phyloP scores from a whole-genome alignment of 2,888 invertebrate species.

The Tetropium fuscum region DNA sequence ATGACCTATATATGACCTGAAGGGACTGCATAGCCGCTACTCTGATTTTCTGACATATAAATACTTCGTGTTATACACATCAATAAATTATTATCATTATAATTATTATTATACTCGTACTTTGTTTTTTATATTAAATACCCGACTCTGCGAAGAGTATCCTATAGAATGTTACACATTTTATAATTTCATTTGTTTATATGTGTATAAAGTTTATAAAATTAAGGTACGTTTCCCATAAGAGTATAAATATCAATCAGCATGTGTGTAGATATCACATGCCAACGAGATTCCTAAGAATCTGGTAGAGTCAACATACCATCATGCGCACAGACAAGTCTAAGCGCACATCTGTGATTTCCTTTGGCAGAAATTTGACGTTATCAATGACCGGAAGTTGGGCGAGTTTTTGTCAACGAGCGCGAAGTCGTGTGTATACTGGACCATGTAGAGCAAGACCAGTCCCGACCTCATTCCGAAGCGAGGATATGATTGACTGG shows the following conservation, averaged over 20 bases:
- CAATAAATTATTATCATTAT: too few species aligned
- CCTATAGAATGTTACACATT: too few species aligned
- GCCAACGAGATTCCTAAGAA: constrained; percentile 19
- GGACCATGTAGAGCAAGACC: constrained; percentile 5
- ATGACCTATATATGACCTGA: too few species aligned
- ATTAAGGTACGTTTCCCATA: constrained; percentile 21
- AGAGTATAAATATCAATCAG: constrained; percentile 13
- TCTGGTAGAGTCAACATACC: constrained; percentile 34
- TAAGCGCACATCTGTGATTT: constrained; percentile 31
- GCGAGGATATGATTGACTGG: constrained; percentile 19
- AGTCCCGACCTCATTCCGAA: not conserved
- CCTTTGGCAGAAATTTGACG: constrained; percentile 44
- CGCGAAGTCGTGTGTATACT: not conserved
- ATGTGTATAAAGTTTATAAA: too few species aligned
- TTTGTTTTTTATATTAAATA: too few species aligned
- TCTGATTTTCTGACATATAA: too few species aligned
- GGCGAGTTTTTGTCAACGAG: constrained; percentile 37
- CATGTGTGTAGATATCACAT: constrained; percentile 29
- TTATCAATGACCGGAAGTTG: constrained; percentile 47
- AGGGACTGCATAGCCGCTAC: too few species aligned
- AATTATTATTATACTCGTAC: too few species aligned
- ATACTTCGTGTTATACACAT: too few species aligned
- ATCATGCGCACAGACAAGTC: constrained; percentile 39
- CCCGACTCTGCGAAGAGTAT: too few species aligned
- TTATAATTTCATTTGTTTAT: too few species aligned